Evolutionary conservation across 2,113 vertebrate species (phyloP).

Genomic region (Amblyornis subalaris): DNA sequence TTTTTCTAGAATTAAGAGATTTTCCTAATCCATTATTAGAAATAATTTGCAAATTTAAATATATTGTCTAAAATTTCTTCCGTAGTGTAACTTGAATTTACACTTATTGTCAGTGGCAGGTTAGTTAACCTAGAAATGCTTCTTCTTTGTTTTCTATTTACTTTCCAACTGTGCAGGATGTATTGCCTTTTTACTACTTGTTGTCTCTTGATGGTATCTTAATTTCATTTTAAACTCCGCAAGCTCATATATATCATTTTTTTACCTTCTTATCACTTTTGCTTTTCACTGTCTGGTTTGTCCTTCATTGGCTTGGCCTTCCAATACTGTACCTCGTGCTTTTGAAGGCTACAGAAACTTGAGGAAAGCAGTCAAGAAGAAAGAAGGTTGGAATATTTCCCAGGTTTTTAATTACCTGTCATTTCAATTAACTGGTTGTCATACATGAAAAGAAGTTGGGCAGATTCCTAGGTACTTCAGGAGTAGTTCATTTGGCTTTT

Average conservation of each 20-base stretch:
- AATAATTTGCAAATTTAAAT: background rate
- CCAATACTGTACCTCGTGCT: slow-evolving; percentile 76
- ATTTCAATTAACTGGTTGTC: slow-evolving; percentile 71
- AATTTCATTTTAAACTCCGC: slow-evolving; percentile 70
- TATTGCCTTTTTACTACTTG: slow-evolving; percentile 74
- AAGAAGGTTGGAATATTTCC: slow-evolving; percentile 88
- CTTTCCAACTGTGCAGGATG: slow-evolving; percentile 62
- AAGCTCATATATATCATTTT: slow-evolving; percentile 76
- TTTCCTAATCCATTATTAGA: background rate
- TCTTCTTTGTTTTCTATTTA: slow-evolving; percentile 57
- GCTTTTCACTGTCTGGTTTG: slow-evolving; percentile 80
- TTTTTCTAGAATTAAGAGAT: background rate
- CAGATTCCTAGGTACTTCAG: slow-evolving; percentile 25
- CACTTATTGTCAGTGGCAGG: background rate
- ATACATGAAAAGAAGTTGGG: slow-evolving; percentile 50
- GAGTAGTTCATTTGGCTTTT: background rate
- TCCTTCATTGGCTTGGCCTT: slow-evolving; percentile 80
- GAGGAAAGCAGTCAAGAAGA: slow-evolving; percentile 84
- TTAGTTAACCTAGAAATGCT: slow-evolving; percentile 27
- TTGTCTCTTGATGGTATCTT: slow-evolving; percentile 73
- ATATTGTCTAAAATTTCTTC: background rate
- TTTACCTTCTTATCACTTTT: slow-evolving; percentile 76
- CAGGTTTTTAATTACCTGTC: slow-evolving; percentile 77
- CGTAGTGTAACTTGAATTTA: background rate
- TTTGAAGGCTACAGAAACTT: slow-evolving; percentile 89